A percentile compares a stretch with the other conserved stretches of the same genome.
Conservation (phyloP, 37 sponge, comb jelly and placozoan genomes). For the Axinella damicornis region DNA sequence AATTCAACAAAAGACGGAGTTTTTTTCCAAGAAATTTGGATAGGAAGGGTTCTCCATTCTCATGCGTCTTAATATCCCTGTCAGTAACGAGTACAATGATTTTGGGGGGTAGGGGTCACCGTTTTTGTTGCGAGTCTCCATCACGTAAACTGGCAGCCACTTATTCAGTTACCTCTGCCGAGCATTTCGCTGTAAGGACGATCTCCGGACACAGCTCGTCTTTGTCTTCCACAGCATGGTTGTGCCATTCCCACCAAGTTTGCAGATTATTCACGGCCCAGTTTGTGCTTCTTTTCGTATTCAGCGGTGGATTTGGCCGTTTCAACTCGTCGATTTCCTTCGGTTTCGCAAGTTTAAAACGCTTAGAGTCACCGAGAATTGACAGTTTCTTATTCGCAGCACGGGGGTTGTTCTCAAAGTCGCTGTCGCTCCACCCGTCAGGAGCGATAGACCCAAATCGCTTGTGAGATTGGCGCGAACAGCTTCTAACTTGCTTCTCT, state of each 20-base stretch:
- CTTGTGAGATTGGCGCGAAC: too few relatives aligned
- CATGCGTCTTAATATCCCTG: too few relatives aligned
- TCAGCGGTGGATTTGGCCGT: neutral
- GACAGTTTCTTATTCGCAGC: too few relatives aligned
- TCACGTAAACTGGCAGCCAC: conserved; percentile 4
- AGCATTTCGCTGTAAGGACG: neutral
- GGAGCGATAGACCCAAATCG: too few relatives aligned
- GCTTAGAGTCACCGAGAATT: too few relatives aligned
- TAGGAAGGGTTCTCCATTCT: too few relatives aligned
- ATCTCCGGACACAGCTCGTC: conserved; percentile 6
- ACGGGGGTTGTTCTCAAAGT: neutral
- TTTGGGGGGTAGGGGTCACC: neutral
- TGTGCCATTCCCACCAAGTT: neutral
- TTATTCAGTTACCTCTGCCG: neutral
- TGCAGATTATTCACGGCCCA: conserved; percentile 10
- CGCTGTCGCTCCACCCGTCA: too few relatives aligned
- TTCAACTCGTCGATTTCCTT: too few relatives aligned
- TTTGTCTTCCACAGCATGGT: neutral
- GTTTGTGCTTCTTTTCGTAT: neutral
- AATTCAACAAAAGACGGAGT: neutral
- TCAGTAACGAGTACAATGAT: too few relatives aligned
- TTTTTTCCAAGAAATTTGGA: too few relatives aligned
- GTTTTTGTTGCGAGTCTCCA: neutral
- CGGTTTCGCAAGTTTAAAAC: too few relatives aligned
- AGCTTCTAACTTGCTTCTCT: too few relatives aligned